Evolutionary conservation across 2,113 vertebrate species (phyloP), one percentile per base, ranked within the genome.

Genomic region (Larimichthys crocea): DNA sequence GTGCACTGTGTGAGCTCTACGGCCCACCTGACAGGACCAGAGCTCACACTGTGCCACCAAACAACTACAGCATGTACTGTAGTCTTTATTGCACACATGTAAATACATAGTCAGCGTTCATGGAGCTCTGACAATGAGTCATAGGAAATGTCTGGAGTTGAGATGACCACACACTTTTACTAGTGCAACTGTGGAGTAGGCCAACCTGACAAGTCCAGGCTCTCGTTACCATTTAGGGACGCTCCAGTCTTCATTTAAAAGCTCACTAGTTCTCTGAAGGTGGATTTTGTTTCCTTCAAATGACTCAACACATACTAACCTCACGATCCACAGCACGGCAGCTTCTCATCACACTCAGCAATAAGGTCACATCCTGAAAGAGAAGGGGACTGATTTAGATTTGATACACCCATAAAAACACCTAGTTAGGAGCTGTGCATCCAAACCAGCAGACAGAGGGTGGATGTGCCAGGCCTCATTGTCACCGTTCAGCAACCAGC

Each of bases 391-490:
- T 0, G 6, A 29, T 65, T 48, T 3, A 11, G 35, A 40, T 40
- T 9, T 40, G 35, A 40, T 40, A 9, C 35, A 40, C 35, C 35
- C 8, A 8, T 40, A 40, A 40, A 29, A 40, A 40, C 35, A 40
- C 35, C 9, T 1, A 35, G 6, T 16, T 5, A 20, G 2, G 3
- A 24, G 17, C 22, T 46, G 10, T 5, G 22, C 10, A 44, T 42
- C 42, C 2, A n/a, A 20, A 3, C 9, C 17, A 20, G 11, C 2
- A 17, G 16, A 22, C 15, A 11, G 4, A 10, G 5, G 2, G 0
- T 2, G 0, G 59, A 9, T 95, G 94, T 95, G 9, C 48, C 93
- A 93, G 93, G 91, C 77, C 87, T 94, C 93, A 95, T 95, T 95
- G 94, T 82, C 94, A 94, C 92, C 74, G 2, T 56, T 74, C 78